Evolutionary conservation across 2,797 vertebrate genomes (phyloP).

Genomic region (Intellagama lesueurii): DNA sequence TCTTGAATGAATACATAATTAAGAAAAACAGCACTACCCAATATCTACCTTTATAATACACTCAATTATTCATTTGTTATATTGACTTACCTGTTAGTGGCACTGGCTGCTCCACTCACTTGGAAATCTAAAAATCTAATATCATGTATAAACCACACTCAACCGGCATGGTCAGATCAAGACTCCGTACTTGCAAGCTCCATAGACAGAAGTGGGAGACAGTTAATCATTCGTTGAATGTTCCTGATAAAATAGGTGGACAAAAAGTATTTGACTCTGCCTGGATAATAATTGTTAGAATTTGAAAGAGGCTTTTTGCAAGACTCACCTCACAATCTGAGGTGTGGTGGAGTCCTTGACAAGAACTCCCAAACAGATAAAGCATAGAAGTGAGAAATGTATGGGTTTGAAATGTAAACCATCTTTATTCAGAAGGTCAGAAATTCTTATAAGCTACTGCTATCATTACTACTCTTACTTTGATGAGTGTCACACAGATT

Average conservation of each 20-base stretch:
- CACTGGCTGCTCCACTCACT: not conserved
- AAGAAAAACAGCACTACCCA: not conserved
- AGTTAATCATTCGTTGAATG: not conserved
- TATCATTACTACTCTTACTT: too few species aligned
- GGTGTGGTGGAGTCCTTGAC: not conserved
- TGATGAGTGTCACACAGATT: not conserved
- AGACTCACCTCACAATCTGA: not conserved
- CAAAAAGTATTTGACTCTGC: not conserved
- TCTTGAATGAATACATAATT: not conserved
- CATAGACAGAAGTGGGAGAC: not conserved
- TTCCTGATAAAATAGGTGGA: not conserved
- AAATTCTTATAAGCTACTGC: too few species aligned
- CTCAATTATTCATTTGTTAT: not conserved
- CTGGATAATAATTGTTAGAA: constrained; percentile 5
- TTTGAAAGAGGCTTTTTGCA: not conserved
- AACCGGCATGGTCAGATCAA: not conserved
- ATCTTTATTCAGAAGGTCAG: not conserved
- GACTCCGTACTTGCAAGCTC: not conserved
- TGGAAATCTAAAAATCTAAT: not conserved
- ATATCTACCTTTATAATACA: not conserved
- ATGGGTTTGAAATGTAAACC: not conserved
- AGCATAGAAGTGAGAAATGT: not conserved
- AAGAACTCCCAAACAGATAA: not conserved
- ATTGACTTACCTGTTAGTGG: not conserved
- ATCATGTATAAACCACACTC: not conserved